phyloP scores from a whole-genome alignment of 2,888 invertebrate genomes.

The Sarcophaga rosellei region DNA sequence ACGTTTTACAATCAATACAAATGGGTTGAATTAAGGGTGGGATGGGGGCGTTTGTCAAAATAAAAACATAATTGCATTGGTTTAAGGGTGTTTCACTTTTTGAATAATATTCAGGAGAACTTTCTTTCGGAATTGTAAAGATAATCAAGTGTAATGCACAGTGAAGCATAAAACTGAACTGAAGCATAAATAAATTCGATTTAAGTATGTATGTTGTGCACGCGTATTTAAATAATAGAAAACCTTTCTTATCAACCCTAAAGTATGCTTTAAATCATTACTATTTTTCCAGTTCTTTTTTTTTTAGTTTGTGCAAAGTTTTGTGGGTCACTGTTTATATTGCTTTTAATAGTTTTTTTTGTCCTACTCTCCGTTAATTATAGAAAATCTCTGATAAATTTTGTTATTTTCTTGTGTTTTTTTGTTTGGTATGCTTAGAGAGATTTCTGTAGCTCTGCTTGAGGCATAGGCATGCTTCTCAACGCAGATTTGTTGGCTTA shows the following conservation, averaged over 20 bases:
- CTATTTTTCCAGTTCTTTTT: too few species aligned
- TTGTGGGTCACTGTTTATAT: neutral
- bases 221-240: too few species aligned
- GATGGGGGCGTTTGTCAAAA: neutral
- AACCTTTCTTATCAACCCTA: neutral
- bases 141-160: neutral
- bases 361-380: neutral
- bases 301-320: neutral
- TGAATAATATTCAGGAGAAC: neutral
- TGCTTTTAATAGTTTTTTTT: neutral
- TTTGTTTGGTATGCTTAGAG: neutral
- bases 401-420: neutral
- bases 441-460: neutral
- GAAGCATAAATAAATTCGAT: neutral
- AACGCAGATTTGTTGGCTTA: neutral
- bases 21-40: neutral
- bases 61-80: neutral
- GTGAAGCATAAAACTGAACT: neutral
- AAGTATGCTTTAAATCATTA: neutral
- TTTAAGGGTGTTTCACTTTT: neutral
- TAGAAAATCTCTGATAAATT: neutral
- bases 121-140: slow-evolving; percentile 10
- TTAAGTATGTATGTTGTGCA: neutral
- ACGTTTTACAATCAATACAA: slow-evolving; percentile 52
- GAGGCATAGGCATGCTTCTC: neutral